A percentile compares a stretch with the other conserved stretches of the same genome.
Evolutionary conservation across 2,888 invertebrate species (phyloP).

Genomic region (Caenorhabditis becei): DNA sequence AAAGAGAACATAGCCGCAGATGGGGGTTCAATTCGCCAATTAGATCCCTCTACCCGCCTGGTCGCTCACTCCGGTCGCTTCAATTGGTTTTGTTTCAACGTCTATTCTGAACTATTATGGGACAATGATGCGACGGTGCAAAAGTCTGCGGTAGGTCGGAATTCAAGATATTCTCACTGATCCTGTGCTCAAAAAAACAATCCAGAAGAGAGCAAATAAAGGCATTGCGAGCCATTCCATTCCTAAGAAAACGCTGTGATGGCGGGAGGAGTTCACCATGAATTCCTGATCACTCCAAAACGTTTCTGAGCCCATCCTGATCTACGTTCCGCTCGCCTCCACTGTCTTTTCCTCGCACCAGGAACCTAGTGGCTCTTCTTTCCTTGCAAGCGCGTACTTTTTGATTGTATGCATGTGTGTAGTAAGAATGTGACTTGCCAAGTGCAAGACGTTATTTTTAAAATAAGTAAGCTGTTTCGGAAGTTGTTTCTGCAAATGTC

Average conservation of each 20-base stretch:
- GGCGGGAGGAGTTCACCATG: conserved; percentile 59
- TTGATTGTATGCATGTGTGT: neutral
- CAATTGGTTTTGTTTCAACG: neutral
- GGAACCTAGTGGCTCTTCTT: conserved; percentile 1
- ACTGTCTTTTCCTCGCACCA: conserved; percentile 5
- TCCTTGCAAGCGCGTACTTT: neutral
- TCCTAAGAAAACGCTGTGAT: conserved; percentile 43
- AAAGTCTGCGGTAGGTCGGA: conserved; percentile 41
- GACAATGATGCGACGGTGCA: conserved; percentile 47
- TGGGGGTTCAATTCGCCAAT: conserved; percentile 52
- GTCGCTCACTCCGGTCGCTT: neutral
- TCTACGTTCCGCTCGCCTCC: conserved; percentile 45
- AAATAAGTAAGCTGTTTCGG: neutral
- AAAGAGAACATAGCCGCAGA: conserved; percentile 58
- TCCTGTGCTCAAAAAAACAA: neutral
- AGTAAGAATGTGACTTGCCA: neutral
- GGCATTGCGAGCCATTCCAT: conserved; percentile 27
- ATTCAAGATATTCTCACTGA: conserved; percentile 2
- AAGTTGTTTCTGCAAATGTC: no score
- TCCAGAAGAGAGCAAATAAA: conserved; percentile 16
- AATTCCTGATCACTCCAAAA: conserved; percentile 56
- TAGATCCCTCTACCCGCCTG: conserved; percentile 22
- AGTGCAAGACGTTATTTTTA: conserved; percentile 10
- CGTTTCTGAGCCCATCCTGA: conserved; percentile 32
- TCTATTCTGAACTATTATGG: conserved; percentile 26